Conservation (phyloP, 2,113 vertebrate genomes). For the Rhynchomys soricoides region DNA sequence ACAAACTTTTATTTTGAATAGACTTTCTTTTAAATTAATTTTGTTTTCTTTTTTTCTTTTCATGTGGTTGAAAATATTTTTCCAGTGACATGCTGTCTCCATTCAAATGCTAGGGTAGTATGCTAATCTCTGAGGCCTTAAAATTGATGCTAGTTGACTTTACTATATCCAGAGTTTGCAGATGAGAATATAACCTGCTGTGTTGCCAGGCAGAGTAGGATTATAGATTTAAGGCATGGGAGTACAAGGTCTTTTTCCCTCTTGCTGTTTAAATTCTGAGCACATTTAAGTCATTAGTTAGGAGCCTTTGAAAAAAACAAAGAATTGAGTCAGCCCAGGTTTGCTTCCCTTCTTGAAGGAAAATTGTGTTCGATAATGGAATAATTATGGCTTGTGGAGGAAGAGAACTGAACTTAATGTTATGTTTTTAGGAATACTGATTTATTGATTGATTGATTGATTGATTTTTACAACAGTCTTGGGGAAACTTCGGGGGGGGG, state of each 20-base stretch:
- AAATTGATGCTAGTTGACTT: slow-evolving; percentile 32
- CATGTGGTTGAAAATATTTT: slow-evolving; percentile 62
- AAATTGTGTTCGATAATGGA: not conserved
- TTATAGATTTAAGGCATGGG: not conserved
- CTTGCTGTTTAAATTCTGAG: slow-evolving; percentile 44
- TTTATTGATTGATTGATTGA: not conserved
- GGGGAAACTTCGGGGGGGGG: not conserved
- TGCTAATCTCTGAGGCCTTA: not conserved
- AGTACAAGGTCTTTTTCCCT: not conserved
- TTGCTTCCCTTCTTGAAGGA: slow-evolving; percentile 5
- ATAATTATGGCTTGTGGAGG: not conserved
- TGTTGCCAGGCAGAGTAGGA: not conserved
- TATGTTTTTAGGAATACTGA: not conserved
- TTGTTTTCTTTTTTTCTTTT: not conserved
- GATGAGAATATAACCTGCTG: not conserved
- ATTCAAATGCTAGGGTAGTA: slow-evolving; percentile 21
- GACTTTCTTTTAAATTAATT: slow-evolving; percentile 42
- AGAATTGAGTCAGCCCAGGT: slow-evolving; percentile 28
- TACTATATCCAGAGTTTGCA: not conserved
- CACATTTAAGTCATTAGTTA: not conserved
- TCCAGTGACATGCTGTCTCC: slow-evolving; percentile 15
- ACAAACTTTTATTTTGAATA: slow-evolving; percentile 7
- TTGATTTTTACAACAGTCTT: not conserved
- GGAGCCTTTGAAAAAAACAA: slow-evolving; percentile 37
- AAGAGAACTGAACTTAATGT: slow-evolving; percentile 29